Evolutionary conservation across 2,888 invertebrate species (phyloP).

Genomic region (Sphinx pinastri): DNA sequence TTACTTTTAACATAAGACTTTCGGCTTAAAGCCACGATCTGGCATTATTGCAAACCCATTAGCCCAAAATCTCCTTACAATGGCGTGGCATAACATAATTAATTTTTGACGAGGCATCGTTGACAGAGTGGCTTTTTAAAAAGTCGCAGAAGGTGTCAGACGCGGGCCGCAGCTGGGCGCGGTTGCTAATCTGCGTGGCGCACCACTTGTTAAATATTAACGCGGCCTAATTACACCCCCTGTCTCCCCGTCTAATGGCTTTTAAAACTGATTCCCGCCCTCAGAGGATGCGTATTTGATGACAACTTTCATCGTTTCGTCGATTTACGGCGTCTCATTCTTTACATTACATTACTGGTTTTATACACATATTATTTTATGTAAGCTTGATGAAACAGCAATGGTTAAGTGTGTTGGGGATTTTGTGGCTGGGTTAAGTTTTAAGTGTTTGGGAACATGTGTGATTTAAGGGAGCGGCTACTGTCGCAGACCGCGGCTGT

Average conservation of each 20-base stretch:
- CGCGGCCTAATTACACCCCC: conserved; percentile 80
- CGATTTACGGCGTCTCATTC: conserved; percentile 46
- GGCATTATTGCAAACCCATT: conserved; percentile 63
- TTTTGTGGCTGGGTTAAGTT: conserved; percentile 1
- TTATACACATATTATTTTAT: neutral
- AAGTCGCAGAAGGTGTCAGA: conserved; percentile 69
- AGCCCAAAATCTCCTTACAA: conserved; percentile 54
- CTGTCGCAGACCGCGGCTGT: conserved; percentile 32
- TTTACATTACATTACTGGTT: conserved; percentile 5
- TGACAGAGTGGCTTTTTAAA: conserved; percentile 76
- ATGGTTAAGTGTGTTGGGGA: neutral
- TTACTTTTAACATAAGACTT: conserved; percentile 25
- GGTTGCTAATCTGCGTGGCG: conserved; percentile 74
- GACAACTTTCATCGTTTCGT: conserved; percentile 75
- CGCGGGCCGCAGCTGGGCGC: conserved; percentile 73
- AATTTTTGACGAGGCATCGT: conserved; percentile 71
- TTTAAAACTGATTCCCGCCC: conserved; percentile 84
- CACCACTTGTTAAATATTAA: conserved; percentile 84
- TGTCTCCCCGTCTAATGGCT: conserved; percentile 76
- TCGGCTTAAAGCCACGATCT: conserved; percentile 37
- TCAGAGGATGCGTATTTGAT: conserved; percentile 82
- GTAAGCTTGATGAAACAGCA: neutral
- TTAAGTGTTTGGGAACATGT: conserved; percentile 27
- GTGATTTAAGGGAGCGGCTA: conserved; percentile 39
- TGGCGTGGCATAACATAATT: conserved; percentile 57